Evolutionary conservation across 2,888 invertebrate genomes (phyloP).

Genomic region (Amiota mariae): DNA sequence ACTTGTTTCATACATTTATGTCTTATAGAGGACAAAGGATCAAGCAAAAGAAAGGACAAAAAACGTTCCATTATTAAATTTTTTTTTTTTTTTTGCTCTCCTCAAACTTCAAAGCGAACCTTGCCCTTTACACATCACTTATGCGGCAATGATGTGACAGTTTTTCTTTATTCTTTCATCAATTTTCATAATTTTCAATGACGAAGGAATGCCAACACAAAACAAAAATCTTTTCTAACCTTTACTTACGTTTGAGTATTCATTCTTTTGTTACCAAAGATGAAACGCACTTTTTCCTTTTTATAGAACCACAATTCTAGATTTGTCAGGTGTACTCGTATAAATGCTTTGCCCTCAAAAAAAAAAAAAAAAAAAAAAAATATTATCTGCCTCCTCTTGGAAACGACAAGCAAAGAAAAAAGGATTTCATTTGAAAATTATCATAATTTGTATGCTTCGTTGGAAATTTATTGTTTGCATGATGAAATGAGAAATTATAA

Average conservation of each 20-base stretch:
- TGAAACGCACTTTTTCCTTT: slow-evolving; percentile 58
- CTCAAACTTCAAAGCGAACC: slow-evolving; percentile 59
- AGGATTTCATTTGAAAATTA: slow-evolving; percentile 55
- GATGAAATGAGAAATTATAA: too few species aligned
- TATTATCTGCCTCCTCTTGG: too few species aligned
- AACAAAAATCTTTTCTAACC: slow-evolving; percentile 47
- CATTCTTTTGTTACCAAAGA: slow-evolving; percentile 57
- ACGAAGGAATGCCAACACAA: too few species aligned
- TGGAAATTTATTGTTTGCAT: slow-evolving; percentile 36
- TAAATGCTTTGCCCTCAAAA: not conserved
- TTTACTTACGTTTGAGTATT: slow-evolving; percentile 38
- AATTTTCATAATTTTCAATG: slow-evolving; percentile 51
- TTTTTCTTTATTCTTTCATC: slow-evolving; percentile 44
- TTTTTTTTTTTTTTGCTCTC: too few species aligned
- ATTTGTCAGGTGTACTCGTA: slow-evolving; percentile 58
- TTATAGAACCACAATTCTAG: slow-evolving; percentile 6
- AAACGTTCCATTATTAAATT: too few species aligned
- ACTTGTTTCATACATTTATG: slow-evolving; percentile 21
- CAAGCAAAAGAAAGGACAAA: slow-evolving; percentile 8
- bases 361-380: not conserved
- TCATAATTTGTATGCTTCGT: slow-evolving; percentile 53
- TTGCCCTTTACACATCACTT: slow-evolving; percentile 40
- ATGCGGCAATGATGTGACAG: slow-evolving; percentile 60
- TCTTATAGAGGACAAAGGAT: not conserved
- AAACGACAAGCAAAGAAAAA: slow-evolving; percentile 34